These are phyloP conservation scores for Drosophila truncata DNA, from an alignment of 1,140 invertebrate species.

Conservation along the genomic window DNA sequence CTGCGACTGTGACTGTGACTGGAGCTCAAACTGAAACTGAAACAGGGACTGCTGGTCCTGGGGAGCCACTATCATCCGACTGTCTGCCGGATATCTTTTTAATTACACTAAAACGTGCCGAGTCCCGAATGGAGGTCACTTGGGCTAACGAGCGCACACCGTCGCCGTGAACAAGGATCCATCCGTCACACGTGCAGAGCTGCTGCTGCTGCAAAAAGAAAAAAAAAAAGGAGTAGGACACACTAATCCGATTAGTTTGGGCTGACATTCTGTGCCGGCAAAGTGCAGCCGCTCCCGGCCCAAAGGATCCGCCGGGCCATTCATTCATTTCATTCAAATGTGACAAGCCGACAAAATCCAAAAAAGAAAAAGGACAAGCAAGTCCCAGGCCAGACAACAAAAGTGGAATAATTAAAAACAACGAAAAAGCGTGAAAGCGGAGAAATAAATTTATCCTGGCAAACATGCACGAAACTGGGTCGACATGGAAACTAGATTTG, in stretches of 20 bases:
- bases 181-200: conserved; percentile 60
- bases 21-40: not conserved
- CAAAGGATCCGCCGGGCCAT: conserved; percentile 48
- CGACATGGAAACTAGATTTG: conserved; percentile 47
- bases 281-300: conserved; percentile 47
- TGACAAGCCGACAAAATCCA: conserved; percentile 72
- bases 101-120: conserved; percentile 82
- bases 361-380: conserved; percentile 27
- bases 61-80: conserved; percentile 39
- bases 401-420: conserved; percentile 73
- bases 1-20: conserved; percentile 18
- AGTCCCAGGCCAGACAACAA: conserved; percentile 42
- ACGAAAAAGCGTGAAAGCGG: conserved; percentile 49
- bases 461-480: conserved; percentile 37
- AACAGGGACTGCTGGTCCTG: conserved; percentile 6
- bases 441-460: conserved; percentile 44
- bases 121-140: conserved; percentile 75
- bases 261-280: conserved; percentile 72
- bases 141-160: conserved; percentile 69
- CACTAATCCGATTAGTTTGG: conserved; percentile 82
- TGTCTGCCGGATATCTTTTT: conserved; percentile 78
- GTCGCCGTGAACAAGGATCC: conserved; percentile 43
- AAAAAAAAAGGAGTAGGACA: conserved; percentile 61
- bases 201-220: not conserved
- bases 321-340: conserved; percentile 81